phyloP scores from a whole-genome alignment of 64 coral and sea anemone species.

The Astreopora myriophthalma region DNA sequence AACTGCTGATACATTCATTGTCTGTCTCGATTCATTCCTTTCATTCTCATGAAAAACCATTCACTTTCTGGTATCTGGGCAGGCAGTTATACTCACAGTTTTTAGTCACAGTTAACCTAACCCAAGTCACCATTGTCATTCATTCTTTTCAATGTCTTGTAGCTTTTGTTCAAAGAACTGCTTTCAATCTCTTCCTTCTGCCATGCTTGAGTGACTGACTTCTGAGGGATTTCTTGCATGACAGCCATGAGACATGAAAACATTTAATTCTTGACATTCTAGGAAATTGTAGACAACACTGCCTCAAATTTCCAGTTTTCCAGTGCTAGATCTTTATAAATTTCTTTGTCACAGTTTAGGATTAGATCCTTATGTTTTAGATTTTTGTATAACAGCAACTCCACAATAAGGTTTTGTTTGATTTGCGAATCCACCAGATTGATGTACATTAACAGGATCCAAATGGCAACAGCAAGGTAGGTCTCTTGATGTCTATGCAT shows the following conservation, averaged over 20 bases:
- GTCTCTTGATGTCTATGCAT: conserved; percentile 5
- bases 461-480: background rate
- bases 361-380: background rate
- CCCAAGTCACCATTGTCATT: background rate
- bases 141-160: no score
- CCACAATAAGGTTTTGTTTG: background rate
- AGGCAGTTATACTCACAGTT: background rate
- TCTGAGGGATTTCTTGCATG: background rate
- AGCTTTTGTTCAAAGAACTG: no score
- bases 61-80: background rate
- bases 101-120: background rate
- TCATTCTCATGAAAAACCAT: conserved; percentile 4
- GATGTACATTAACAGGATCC: background rate
- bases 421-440: background rate
- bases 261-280: no score
- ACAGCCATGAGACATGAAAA: background rate
- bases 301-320: background rate
- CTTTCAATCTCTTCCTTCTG: background rate
- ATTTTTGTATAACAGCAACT: background rate
- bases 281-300: no score
- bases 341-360: background rate
- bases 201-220: background rate
- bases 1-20: conserved; percentile 58
- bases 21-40: conserved; percentile 30
- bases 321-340: no score